Percentiles rank a stretch among this genome's conserved stretches.
Evolutionary conservation across 2,888 invertebrate species (phyloP).

Genomic region (Drosophila leonis): DNA sequence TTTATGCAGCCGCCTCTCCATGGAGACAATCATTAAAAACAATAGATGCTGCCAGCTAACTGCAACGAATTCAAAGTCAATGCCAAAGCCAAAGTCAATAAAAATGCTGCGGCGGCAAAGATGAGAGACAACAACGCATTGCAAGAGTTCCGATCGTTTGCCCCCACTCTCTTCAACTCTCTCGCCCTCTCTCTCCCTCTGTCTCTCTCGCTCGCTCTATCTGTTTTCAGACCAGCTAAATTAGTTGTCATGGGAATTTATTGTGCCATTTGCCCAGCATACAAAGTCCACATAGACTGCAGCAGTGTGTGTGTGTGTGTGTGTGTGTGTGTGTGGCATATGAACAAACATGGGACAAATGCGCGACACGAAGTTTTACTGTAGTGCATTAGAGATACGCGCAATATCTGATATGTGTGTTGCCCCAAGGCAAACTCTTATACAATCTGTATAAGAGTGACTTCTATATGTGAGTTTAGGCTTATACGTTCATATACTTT

Average conservation of each 20-base stretch:
- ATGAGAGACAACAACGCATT: constrained; percentile 60
- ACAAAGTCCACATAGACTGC: constrained; percentile 26
- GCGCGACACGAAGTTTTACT: constrained; percentile 10
- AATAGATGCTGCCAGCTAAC: constrained; percentile 15
- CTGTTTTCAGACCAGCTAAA: constrained; percentile 61
- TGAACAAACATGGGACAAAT: constrained; percentile 8
- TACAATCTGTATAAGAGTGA: not conserved
- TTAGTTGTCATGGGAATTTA: constrained; percentile 81
- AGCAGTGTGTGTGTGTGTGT: not conserved
- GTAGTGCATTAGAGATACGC: not conserved
- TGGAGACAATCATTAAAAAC: constrained; percentile 75
- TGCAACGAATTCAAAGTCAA: constrained; percentile 55
- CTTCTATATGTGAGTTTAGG: not conserved
- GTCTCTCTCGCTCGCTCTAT: not conserved
- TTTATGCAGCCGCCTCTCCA: constrained; percentile 44
- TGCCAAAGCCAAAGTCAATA: constrained; percentile 58
- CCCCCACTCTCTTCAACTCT: no score
- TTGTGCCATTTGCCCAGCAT: constrained; percentile 68
- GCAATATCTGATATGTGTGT: not conserved
- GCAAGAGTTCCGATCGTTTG: constrained; percentile 37
- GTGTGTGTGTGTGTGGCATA: constrained; percentile 8
- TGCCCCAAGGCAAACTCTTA: not conserved
- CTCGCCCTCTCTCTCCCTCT: not conserved
- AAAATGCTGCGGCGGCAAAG: constrained; percentile 76
- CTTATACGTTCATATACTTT: not conserved